These are phyloP conservation scores for Magallana nippona DNA, from an alignment of 2,888 invertebrate genomes.

Conservation along the genomic window DNA sequence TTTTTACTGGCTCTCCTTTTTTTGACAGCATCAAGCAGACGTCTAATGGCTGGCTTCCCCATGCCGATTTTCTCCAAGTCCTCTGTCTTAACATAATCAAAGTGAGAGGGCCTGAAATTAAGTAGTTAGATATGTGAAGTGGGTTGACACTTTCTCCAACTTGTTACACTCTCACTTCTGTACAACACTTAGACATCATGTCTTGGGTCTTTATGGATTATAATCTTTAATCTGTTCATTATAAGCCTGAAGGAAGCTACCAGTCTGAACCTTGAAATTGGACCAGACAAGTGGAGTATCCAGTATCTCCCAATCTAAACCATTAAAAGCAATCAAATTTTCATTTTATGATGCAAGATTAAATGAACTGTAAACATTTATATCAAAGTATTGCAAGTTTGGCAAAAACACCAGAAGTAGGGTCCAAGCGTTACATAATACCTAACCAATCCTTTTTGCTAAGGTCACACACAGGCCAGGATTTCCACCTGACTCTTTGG, in stretches of 20 bases:
- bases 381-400: neutral
- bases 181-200: neutral
- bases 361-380: conserved; percentile 25
- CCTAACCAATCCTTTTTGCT: neutral
- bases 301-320: conserved; percentile 16
- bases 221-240: conserved; percentile 25
- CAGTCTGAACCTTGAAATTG: conserved; percentile 6
- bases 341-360: conserved; percentile 35
- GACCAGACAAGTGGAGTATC: conserved; percentile 21
- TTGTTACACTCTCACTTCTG: neutral
- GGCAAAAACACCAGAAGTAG: neutral
- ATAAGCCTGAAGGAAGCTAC: conserved; percentile 5
- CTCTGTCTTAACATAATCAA: conserved; percentile 96
- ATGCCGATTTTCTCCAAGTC: conserved; percentile 97
- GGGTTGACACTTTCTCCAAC: neutral
- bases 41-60: conserved; percentile 94
- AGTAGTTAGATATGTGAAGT: neutral
- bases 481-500: neutral
- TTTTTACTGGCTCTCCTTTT: conserved; percentile 82
- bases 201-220: neutral
- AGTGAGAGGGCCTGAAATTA: conserved; percentile 87
- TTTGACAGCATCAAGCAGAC: conserved; percentile 94
- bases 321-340: conserved; percentile 21
- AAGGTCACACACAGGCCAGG: neutral
- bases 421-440: conserved; percentile 18